These are phyloP conservation scores for Meriones psammophilus DNA, from an alignment of 2,797 vertebrate genomes.

Conservation along the genomic window DNA sequence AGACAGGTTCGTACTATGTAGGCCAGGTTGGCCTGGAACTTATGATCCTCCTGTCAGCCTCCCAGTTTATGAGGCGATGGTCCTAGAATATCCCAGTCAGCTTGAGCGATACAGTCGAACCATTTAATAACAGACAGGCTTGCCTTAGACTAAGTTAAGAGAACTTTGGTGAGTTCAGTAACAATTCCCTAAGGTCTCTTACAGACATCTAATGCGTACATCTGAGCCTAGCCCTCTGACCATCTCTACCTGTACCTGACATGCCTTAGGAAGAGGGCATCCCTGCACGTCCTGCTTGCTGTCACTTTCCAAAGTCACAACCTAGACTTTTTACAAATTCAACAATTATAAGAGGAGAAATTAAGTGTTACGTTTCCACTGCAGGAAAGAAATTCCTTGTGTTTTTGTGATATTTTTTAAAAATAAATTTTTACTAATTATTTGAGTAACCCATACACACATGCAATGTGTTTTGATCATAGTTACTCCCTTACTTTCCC, in stretches of 20 bases:
- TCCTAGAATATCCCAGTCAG: no score
- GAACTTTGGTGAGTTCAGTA: background rate
- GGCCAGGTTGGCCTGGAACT: background rate
- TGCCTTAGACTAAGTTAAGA: background rate
- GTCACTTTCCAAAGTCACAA: background rate
- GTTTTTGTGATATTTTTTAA: background rate
- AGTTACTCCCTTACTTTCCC: background rate
- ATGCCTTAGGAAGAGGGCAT: background rate
- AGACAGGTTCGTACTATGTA: background rate
- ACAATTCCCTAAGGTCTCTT: background rate
- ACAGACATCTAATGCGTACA: background rate
- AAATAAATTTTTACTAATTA: background rate
- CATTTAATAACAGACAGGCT: background rate
- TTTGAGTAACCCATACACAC: background rate
- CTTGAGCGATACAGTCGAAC: background rate
- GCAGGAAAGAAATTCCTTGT: background rate
- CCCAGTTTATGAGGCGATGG: no score
- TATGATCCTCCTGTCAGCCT: background rate
- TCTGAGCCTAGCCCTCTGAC: background rate
- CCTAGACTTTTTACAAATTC: background rate
- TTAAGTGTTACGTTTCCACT: slow-evolving; percentile 10
- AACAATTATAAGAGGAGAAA: slow-evolving; percentile 56
- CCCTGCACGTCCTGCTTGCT: background rate
- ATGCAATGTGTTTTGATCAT: background rate
- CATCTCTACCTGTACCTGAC: background rate